These are phyloP conservation scores for Petroica traversi DNA, from an alignment of 2,113 vertebrate species.

Conservation along the genomic window DNA sequence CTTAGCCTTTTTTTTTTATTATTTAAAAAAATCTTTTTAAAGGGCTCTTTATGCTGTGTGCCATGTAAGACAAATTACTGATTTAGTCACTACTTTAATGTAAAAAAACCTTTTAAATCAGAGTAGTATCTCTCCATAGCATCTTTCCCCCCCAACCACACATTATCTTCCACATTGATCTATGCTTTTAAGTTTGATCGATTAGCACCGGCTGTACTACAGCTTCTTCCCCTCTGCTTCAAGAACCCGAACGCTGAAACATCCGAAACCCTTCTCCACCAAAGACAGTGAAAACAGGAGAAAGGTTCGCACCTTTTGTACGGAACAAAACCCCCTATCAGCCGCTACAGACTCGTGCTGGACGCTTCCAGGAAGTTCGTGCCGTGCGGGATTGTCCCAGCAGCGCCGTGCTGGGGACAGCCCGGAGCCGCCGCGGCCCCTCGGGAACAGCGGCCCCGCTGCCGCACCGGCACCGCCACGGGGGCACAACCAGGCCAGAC, in stretches of 20 bases:
- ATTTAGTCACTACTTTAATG: not conserved
- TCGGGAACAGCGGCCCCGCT: not conserved
- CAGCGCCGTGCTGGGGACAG: not conserved
- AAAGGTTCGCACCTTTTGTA: not conserved
- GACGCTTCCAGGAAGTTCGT: not conserved
- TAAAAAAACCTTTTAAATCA: not conserved
- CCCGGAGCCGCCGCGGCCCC: not conserved
- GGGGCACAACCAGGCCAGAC: too few species aligned
- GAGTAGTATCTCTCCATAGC: fast-evolving
- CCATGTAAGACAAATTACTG: not conserved
- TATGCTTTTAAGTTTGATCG: not conserved
- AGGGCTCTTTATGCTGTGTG: not conserved
- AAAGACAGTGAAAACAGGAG: fast-evolving
- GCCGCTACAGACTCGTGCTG: not conserved
- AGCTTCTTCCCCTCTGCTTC: not conserved
- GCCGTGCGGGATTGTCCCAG: not conserved
- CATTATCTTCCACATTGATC: not conserved
- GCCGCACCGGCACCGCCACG: not conserved
- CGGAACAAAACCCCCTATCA: not conserved
- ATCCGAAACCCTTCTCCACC: not conserved
- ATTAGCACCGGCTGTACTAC: not conserved
- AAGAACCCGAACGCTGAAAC: not conserved
- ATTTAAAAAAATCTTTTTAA: not conserved
- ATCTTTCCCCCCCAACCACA: not conserved
- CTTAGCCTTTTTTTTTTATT: not conserved